Evolutionary conservation across 2,888 invertebrate genomes (phyloP).

Genomic region (Melitaea athalia): DNA sequence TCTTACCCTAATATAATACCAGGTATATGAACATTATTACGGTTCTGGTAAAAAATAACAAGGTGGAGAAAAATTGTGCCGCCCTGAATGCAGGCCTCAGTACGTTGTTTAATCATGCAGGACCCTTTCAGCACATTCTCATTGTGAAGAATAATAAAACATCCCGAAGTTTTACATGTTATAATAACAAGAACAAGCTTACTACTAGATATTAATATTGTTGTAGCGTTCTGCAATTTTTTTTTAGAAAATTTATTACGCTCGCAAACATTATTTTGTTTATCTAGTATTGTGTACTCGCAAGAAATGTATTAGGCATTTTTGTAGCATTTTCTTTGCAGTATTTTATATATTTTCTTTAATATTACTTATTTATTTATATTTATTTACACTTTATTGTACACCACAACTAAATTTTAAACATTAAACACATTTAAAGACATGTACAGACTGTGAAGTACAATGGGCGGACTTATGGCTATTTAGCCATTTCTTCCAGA

Average conservation of each 20-base stretch:
- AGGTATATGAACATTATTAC: constrained; percentile 32
- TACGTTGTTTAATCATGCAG: constrained; percentile 37
- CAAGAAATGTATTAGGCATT: too few species aligned
- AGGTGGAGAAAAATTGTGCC: constrained; percentile 31
- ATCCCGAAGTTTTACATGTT: not conserved
- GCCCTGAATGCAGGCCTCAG: constrained; percentile 29
- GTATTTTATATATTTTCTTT: too few species aligned
- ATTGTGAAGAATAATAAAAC: constrained; percentile 26
- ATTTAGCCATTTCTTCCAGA: too few species aligned
- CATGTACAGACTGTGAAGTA: too few species aligned
- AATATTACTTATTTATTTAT: too few species aligned
- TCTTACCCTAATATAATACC: constrained; percentile 21
- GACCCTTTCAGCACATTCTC: constrained; percentile 29
- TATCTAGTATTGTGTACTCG: not conserved
- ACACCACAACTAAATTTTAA: too few species aligned
- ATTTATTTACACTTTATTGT: too few species aligned
- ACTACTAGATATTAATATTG: not conserved
- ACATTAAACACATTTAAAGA: too few species aligned
- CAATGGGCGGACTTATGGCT: too few species aligned
- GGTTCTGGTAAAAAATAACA: constrained; percentile 38
- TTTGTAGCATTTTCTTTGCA: too few species aligned
- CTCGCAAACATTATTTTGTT: not conserved
- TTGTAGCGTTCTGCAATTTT: not conserved
- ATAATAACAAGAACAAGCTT: not conserved
- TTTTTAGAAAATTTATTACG: not conserved